Evolutionary conservation across 2,888 invertebrate genomes (phyloP), one percentile per base, ranked within the genome.

Genomic region (Agriopis leucophaearia): DNA sequence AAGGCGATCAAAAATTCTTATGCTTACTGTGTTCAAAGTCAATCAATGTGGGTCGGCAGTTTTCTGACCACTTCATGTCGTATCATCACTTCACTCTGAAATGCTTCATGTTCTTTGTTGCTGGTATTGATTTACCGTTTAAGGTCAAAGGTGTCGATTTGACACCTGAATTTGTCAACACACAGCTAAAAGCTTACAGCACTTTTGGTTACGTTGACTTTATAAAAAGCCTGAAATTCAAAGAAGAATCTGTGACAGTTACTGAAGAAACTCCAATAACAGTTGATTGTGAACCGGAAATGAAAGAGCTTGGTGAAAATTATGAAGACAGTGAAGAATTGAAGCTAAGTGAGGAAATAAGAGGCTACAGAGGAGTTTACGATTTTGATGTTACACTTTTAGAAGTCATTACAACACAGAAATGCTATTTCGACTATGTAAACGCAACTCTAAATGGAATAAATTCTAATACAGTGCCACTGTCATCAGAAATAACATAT

Each of bases 301-400:
- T 78, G 16, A 56, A 64, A 15, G 58, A 52, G 8, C 8, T 73
- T 51, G 69, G 76, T 56, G 79, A 82, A 54, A 60, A 80, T n/a
- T 10, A 51, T 27, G 54, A 64, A 10, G 36, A 50, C 6, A 45
- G 12, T 15, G 50, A 64, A 12, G 38, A 61, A 6, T 9, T 50
- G 13, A 67, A 55, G 54, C 45, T 50, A 8, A 35, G 12, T 12
- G 55, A 68, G 1, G 50, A 58, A 35, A 69, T 76, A 36, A 84
- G 82, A 68, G 75, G 77, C 15, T 94, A 93, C 69, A 83, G 83
- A 73, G 94, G 94, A 0, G 85, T 88, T 60, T 87, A 90, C 74
- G 94, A 94, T 65, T 93, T 92, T 79, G 94, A 94, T 80, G 83
- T 93, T 1, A 92, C 94, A 16, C 77, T 88, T 36, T 86, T 88